phyloP scores from a whole-genome alignment of 2,888 invertebrate species.

The Artemia sinica region DNA sequence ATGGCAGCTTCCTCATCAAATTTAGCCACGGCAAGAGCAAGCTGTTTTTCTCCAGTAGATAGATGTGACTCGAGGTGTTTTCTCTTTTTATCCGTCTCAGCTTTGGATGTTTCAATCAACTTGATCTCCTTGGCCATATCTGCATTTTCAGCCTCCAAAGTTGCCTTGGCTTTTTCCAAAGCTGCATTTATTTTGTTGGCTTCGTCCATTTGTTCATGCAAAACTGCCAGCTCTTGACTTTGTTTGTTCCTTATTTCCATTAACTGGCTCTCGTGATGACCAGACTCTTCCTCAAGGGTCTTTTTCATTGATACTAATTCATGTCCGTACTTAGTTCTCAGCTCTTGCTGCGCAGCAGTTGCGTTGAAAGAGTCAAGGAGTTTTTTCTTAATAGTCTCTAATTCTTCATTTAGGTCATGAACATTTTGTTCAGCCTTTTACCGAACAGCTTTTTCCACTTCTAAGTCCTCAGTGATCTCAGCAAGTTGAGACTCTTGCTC shows the following conservation, averaged over 20 bases:
- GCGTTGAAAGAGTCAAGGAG: slow-evolving; percentile 88
- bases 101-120: slow-evolving; percentile 62
- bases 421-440: slow-evolving; percentile 89
- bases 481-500: slow-evolving; percentile 82
- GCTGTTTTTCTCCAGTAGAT: slow-evolving; percentile 55
- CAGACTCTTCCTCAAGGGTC: slow-evolving; percentile 75
- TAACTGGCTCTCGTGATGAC: slow-evolving; percentile 59
- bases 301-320: slow-evolving; percentile 84
- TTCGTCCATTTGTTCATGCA: slow-evolving; percentile 81
- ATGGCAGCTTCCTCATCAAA: slow-evolving; percentile 83
- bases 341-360: slow-evolving; percentile 88
- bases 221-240: slow-evolving; percentile 62
- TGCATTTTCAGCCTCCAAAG: slow-evolving; percentile 80
- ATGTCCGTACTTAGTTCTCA: slow-evolving; percentile 82
- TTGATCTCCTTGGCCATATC: slow-evolving; percentile 85
- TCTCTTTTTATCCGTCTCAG: slow-evolving; percentile 79
- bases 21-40: slow-evolving; percentile 65
- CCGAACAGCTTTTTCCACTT: slow-evolving; percentile 74
- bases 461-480: slow-evolving; percentile 31
- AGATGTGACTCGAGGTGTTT: slow-evolving; percentile 76
- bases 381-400: slow-evolving; percentile 90
- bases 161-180: slow-evolving; percentile 74
- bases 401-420: slow-evolving; percentile 84
- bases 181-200: slow-evolving; percentile 62
- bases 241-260: slow-evolving; percentile 86